Evolutionary conservation across 2,797 vertebrate species (phyloP), one percentile per base, ranked within the genome.

Genomic region (Harpagifer antarcticus): DNA sequence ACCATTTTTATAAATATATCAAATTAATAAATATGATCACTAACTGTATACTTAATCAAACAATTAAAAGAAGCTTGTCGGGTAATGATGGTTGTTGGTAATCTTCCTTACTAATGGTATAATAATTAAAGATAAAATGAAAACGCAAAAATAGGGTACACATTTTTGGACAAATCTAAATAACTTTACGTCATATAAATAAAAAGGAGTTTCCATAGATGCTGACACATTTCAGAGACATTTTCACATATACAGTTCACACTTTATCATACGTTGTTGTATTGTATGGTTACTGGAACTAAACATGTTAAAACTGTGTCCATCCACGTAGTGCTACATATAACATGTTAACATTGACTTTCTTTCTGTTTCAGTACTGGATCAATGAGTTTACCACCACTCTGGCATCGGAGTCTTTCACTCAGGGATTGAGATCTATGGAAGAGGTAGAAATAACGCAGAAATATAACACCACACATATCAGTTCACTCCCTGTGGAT

Each of bases 321-420:
- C 19, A 9, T 50, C 15, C 27, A 49, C 9, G n/a, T 37, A 19
- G 0, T 19, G 10, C 11, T 27, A 10, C 60, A 50, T 43, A 14
- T 17, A 14, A 54, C 40, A 33, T 48, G 49, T 65, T 42, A 17
- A n/a, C 9, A 16, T 5, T 74, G 27, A 27, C 27, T 27, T 27
- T 27, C 27, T 76, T 23, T 72, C n/a, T 76, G 0, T 31, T 70
- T 50, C 63, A 99, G 98, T 99, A 99, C 85, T 99, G 98, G 98
- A 99, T 99, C 96, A 99, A 99, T 90, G 98, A 99, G 92, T 99
- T 99, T 90, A 99, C 98, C 90, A 96, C 97, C 91, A 95, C 97
- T 89, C 94, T 99, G 89, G 98, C 91, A 99, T 99, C 70, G 98
- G 98, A 86, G 98, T 99, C 91, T 99, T 99, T 93, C 98, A 99